A percentile compares a stretch with the other conserved stretches of the same genome.
Conservation (phyloP, 2,113 vertebrate genomes). For the Pan paniscus region DNA sequence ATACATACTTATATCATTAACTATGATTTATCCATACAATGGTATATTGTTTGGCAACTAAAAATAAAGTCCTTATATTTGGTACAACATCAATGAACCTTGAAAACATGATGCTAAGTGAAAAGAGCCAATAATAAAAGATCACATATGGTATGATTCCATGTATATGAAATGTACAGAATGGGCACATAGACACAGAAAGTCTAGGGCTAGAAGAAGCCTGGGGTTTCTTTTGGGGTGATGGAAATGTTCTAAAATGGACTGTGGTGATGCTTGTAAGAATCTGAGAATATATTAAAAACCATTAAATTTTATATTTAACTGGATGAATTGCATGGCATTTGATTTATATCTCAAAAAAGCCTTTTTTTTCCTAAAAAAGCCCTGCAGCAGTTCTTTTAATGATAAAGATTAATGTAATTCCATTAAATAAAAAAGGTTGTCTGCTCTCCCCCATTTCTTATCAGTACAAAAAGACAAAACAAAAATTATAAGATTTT, state of each 20-base stretch:
- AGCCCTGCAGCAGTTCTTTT: neutral
- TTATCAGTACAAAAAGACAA: neutral
- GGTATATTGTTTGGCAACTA: neutral
- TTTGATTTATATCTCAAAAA: neutral
- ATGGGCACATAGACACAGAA: neutral
- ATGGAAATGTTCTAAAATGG: neutral
- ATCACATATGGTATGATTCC: neutral
- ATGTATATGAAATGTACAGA: neutral
- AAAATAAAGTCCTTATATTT: neutral
- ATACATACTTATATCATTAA: neutral
- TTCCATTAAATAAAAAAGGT: neutral
- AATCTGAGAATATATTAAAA: neutral
- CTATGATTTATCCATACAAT: neutral
- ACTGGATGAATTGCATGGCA: neutral
- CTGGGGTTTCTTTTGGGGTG: neutral
- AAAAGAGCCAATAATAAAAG: neutral
- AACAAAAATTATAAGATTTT: neutral
- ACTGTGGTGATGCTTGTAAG: neutral
- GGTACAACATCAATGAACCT: neutral
- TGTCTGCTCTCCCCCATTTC: neutral
- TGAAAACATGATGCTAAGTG: neutral
- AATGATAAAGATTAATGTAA: neutral
- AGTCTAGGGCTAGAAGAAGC: neutral
- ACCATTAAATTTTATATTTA: neutral
- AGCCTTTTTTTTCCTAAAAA: neutral